Evolutionary conservation across 2,888 invertebrate species (phyloP).

Genomic region (Fissipunctia ypsillon): DNA sequence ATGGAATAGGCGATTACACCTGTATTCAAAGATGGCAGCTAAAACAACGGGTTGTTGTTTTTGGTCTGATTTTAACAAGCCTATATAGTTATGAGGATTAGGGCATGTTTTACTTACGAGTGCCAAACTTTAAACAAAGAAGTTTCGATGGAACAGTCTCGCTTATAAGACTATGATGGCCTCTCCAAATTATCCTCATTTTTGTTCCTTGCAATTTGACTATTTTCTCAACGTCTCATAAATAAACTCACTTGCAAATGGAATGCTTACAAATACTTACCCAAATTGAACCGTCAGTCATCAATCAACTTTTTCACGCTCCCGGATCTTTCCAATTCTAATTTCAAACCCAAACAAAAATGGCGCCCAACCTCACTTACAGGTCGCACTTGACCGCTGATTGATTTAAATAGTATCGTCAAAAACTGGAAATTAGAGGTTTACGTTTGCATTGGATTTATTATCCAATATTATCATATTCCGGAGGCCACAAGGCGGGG

Average conservation of each 20-base stretch:
- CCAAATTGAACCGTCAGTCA: constrained; percentile 1
- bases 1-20: neutral
- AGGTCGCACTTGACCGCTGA: constrained; percentile 61
- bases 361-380: constrained; percentile 34
- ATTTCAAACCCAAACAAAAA: constrained; percentile 35
- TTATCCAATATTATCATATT: constrained; percentile 83
- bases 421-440: constrained; percentile 79
- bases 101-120: neutral
- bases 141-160: neutral
- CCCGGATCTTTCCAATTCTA: constrained; percentile 28
- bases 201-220: neutral
- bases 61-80: neutral
- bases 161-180: neutral
- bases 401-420: constrained; percentile 72
- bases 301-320: neutral
- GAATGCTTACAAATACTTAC: neutral
- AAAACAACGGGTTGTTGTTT: neutral
- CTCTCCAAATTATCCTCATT: neutral
- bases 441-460: constrained; percentile 67
- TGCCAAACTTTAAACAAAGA: neutral
- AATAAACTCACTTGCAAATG: neutral
- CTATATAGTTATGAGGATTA: neutral
- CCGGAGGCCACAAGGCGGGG: constrained; percentile 74
- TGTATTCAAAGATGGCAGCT: constrained; percentile 5
- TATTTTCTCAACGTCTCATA: neutral